Base-by-base conservation (phyloP, 2,888 invertebrate genomes). In the Xestia rhomboidea region DNA sequence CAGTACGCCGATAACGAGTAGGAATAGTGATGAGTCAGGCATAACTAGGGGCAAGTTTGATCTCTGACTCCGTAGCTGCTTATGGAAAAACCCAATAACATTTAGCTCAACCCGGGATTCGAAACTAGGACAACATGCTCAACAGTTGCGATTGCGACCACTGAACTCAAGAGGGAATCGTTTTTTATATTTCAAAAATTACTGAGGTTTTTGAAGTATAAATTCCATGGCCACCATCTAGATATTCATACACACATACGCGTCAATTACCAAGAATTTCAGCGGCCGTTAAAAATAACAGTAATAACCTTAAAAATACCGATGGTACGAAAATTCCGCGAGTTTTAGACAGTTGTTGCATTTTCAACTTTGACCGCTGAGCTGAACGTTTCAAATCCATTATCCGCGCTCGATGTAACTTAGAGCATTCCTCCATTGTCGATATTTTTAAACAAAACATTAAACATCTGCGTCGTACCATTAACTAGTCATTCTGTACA, bases 381-480 rank as follows among this genome's bases (percentile, higher is more conserved):
- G 34, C 21, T 24, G 62, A 34, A 34, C 62, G 21, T 62, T 62
- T 62, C 21, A 34, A 34, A 62, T 34, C 5, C 34, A 34, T 24
- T 11, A 49, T 3, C 4, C 34, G 24, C 8, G 0, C 11, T 24
- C 21, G 11, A 21, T 34, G 21, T 34, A 2, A 13, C 27, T 62
- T 34, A 54, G 18, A 62, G 6, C 6, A 62, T 62, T 62, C 11
- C 11, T 11, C 10, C 24, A 1, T 34, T 34, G 34, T 21, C 34
- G 67, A n/a, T 68, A 81, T 77, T 63, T 69, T 77, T 67, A 34
- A 54, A 54, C 27, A 24, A 69, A 66, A 15, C 79, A 34, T 51
- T 77, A 60, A 54, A 44, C 54, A 69, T 41, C 49, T 34, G n/a
- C 73, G 67, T 73, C 15, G 15, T 24, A 73, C 57, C 46, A 27